Conservation (phyloP, 1,140 invertebrate genomes). For the Scylla paramamosain region DNA sequence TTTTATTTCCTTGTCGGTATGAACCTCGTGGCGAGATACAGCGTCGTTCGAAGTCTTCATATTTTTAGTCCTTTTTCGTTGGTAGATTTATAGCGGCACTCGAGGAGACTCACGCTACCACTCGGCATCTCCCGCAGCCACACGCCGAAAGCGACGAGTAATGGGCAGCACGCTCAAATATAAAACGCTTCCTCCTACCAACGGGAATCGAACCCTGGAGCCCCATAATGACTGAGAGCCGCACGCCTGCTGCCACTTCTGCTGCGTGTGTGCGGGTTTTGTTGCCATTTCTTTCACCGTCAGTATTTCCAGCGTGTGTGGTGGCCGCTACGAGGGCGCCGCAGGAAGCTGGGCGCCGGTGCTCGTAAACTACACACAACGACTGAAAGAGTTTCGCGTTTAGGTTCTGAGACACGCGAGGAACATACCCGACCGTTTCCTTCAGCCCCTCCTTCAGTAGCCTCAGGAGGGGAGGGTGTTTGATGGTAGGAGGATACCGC, state of each 20-base stretch:
- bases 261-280: not conserved
- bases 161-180: too few species aligned
- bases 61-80: too few species aligned
- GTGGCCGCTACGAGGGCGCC: not conserved
- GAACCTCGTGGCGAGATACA: too few species aligned
- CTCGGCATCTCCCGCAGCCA: too few species aligned
- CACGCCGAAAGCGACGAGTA: too few species aligned
- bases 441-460: not conserved
- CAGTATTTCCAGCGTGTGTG: not conserved
- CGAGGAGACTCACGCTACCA: too few species aligned
- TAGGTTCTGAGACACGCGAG: not conserved
- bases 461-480: not conserved
- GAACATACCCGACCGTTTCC: not conserved
- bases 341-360: not conserved
- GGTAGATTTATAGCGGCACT: too few species aligned
- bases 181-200: too few species aligned
- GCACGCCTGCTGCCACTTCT: not conserved
- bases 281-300: not conserved
- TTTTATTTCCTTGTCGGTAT: too few species aligned
- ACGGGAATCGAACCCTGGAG: constrained; percentile 10
- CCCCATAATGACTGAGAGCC: not conserved
- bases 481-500: not conserved
- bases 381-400: constrained; percentile 9
- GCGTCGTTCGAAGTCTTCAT: too few species aligned
- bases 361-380: not conserved